Evolutionary conservation across 2,113 vertebrate species (phyloP).

Genomic region (Oenanthe oenanthe): DNA sequence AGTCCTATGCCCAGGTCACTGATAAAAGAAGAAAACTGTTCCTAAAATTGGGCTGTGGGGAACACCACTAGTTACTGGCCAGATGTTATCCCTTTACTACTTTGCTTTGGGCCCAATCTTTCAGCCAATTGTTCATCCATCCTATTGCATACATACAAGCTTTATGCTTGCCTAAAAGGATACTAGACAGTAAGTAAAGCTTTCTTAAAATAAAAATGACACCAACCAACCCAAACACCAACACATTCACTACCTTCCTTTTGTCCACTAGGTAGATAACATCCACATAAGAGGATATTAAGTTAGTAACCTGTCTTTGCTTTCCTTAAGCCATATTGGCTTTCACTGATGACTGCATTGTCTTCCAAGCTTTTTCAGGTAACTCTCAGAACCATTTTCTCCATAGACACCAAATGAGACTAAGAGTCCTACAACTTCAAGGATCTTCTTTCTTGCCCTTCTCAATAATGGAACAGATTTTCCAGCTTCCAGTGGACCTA

Average conservation of each 20-base stretch:
- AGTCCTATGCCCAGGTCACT: neutral
- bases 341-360: neutral
- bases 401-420: neutral
- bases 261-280: neutral
- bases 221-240: neutral
- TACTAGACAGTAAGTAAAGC: neutral
- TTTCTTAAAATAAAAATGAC: neutral
- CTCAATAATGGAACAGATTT: neutral
- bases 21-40: neutral
- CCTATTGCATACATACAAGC: neutral
- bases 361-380: neutral
- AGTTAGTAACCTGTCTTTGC: neutral
- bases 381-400: neutral
- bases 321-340: fast-evolving
- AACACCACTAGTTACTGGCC: neutral
- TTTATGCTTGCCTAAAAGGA: neutral
- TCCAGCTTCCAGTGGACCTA: neutral
- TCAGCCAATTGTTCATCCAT: neutral
- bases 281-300: neutral
- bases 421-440: neutral
- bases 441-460: neutral
- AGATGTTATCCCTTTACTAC: neutral
- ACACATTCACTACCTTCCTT: neutral
- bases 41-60: neutral
- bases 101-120: neutral